phyloP scores from a whole-genome alignment of 1,140 invertebrate species.

The Teleopsis dalmanni region DNA sequence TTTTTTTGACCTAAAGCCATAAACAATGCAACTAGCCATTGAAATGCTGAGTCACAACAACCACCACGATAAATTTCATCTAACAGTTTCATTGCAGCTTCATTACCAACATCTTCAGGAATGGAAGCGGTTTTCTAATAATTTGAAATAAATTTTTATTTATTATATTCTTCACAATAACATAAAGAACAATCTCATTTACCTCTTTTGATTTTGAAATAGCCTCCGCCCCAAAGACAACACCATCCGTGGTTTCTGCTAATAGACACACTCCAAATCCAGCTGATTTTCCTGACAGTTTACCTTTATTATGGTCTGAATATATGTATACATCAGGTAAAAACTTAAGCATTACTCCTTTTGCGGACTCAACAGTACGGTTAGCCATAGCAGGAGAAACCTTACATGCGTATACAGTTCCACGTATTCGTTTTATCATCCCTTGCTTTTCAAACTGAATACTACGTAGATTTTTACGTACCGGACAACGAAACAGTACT shows the following conservation, averaged over 20 bases:
- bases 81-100: conserved; percentile 71
- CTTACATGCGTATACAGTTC: conserved; percentile 55
- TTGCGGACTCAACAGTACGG: conserved; percentile 85
- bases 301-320: conserved; percentile 83
- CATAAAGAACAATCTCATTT: conserved; percentile 22
- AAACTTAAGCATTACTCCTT: conserved; percentile 84
- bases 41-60: conserved; percentile 83
- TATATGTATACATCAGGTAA: conserved; percentile 93
- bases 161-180: background rate
- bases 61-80: conserved; percentile 90
- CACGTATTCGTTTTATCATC: conserved; percentile 89
- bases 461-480: conserved; percentile 51
- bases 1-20: conserved; percentile 93
- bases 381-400: conserved; percentile 88
- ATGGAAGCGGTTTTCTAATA: conserved; percentile 53
- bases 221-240: conserved; percentile 64
- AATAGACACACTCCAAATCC: conserved; percentile 86
- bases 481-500: conserved; percentile 80
- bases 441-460: conserved; percentile 68
- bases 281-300: conserved; percentile 77
- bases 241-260: conserved; percentile 86
- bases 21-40: conserved; percentile 75
- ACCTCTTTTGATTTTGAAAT: conserved; percentile 41
- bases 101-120: conserved; percentile 86
- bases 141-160: conserved; percentile 12